phyloP scores from a whole-genome alignment of 2,113 vertebrate genomes.

The Nettapus auritus region DNA sequence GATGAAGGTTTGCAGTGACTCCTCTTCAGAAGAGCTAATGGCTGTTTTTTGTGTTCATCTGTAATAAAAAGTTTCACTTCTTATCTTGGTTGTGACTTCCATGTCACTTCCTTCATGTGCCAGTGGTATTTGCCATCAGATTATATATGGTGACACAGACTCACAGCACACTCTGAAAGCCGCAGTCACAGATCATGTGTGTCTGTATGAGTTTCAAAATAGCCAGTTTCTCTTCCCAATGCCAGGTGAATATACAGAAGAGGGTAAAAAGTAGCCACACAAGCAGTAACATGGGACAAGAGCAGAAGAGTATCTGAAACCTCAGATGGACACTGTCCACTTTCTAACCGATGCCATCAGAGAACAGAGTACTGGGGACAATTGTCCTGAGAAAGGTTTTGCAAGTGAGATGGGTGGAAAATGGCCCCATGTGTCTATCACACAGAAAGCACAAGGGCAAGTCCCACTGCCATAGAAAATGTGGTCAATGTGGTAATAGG shows the following conservation, averaged over 20 bases:
- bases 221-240: not conserved
- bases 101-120: not conserved
- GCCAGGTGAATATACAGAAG: not conserved
- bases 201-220: not conserved
- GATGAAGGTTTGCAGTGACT: not conserved
- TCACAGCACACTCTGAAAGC: not conserved
- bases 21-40: not conserved
- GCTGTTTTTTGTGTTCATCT: not conserved
- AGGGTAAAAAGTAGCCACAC: not conserved
- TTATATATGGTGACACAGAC: not conserved
- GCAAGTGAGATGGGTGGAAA: not conserved
- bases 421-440: not conserved
- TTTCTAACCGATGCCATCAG: not conserved
- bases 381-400: not conserved
- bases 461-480: not conserved
- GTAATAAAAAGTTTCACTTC: not conserved
- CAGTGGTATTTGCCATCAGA: not conserved
- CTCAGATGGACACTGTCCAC: not conserved
- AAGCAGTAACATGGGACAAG: not conserved
- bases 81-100: not conserved
- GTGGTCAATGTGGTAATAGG: not conserved
- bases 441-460: not conserved
- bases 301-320: not conserved
- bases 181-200: not conserved
- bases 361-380: not conserved